Base-by-base conservation (phyloP, 2,113 vertebrate genomes). In the Muntiacus muntjak region DNA sequence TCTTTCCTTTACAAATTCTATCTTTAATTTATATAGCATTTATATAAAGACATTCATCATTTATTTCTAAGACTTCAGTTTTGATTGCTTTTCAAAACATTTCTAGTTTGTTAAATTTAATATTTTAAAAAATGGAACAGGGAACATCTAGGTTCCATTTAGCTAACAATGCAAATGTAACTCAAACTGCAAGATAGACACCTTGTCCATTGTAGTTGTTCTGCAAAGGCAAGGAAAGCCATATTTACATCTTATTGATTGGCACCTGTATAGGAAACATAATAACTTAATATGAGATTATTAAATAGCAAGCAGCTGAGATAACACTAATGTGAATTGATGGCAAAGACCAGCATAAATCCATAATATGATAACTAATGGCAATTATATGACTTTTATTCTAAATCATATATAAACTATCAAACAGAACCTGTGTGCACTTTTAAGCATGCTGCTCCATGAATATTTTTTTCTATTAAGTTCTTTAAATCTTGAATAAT, bases 401-500 rank as follows among this genome's bases (percentile, higher is more conserved):
- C 14, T 96, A n/a, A 95, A 45, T 95, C 12, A 17, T 81, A 81
- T 67, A 14, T 67, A 93, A 89, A 11, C n/a, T 58, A 45, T 86
- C 25, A 93, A 89, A 86, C 4, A 85, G 2, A 88, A 78, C 50
- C 43, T 92, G 13, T 85, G 16, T 92, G 58, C 6, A 58, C 8
- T 88, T 96, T 96, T 89, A 95, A 83, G 14, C 74, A 92, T 90
- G 43, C 40, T 90, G 52, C 10, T 95, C 21, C 36, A 54, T 87
- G n/a, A 94, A 74, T 89, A 79, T 67, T 94, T 88, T 88, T 67
- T 93, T 45, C 67, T 76, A 55, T 88, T 96, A 94, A 74, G 13
- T 95, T 79, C 33, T 90, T 95, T 82, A 79, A 87, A 95, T 83
- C 43, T 96, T 57, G 10, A 92, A 36, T 94, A 78, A 54, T 97